These are phyloP conservation scores for Acropternis orthonyx DNA, from an alignment of 2,797 vertebrate species.

Conservation along the genomic window DNA sequence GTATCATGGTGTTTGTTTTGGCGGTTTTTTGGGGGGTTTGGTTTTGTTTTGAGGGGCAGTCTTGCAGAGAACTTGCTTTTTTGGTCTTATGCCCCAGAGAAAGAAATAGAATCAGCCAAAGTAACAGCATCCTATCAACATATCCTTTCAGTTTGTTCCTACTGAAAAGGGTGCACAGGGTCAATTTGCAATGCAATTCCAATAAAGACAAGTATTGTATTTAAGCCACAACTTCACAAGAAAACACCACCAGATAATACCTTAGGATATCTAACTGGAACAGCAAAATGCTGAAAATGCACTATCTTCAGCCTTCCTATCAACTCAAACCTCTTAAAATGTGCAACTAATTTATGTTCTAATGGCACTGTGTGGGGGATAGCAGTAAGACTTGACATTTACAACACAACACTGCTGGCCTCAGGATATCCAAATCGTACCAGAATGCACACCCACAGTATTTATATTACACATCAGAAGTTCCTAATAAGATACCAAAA, in stretches of 20 bases:
- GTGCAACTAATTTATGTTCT: background rate
- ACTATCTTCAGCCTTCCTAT: background rate
- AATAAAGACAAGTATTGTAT: background rate
- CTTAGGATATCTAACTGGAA: background rate
- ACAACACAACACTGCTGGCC: background rate
- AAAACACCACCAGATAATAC: background rate
- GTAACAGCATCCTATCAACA: background rate
- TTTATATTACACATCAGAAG: background rate
- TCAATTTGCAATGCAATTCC: background rate
- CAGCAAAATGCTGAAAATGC: background rate
- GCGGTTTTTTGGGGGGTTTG: background rate
- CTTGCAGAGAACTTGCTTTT: background rate
- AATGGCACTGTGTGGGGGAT: background rate
- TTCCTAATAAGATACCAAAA: background rate
- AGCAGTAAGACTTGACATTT: background rate
- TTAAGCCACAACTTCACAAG: background rate
- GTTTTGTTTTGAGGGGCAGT: background rate
- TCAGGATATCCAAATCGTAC: background rate
- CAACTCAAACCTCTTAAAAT: background rate
- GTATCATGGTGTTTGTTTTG: background rate
- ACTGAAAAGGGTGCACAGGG: background rate
- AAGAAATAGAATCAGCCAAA: background rate
- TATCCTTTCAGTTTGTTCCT: background rate
- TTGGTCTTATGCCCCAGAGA: background rate
- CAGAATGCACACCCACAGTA: background rate